Evolutionary conservation across 2,113 vertebrate species (phyloP), one percentile per base, ranked within the genome.

Genomic region (Sinocyclocheilus rhinocerous): DNA sequence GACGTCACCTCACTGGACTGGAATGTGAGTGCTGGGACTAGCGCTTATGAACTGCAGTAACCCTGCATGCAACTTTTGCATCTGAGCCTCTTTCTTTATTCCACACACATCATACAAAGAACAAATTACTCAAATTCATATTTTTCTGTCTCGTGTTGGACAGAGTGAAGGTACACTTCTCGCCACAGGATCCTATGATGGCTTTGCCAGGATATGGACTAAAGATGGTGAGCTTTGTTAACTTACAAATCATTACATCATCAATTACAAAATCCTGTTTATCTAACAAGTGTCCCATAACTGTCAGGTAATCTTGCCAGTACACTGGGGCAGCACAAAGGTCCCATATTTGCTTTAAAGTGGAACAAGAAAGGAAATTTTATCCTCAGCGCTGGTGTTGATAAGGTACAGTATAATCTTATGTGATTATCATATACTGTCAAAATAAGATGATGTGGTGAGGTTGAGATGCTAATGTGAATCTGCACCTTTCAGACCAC

Each of bases 351-450:
- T 95, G 98, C 98, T 92, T 96, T 99, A 86, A 99, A 99, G 92
- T 99, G 98, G 97, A 99, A 99, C 93, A 99, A 98, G 94, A 99
- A 99, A 96, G 98, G 98, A 96, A 99, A 99, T 93, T 99, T 98
- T 90, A 99, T 99, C 92, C 95, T 99, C 87, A 99, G 98, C 93
- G 97, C 98, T 89, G 98, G 98, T 63, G 98, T 99, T 93, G 98
- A 99, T 92, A 99, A 99, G 97, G 98, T 99, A 73, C 0, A 52
- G 11, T 80, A 95, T 96, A 92, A 6, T 72, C 0, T n/a, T 50
- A 9, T 39, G n/a, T 76, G 20, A 12, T 42, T 59, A 2, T 70
- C 9, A 4, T 52, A 20, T 16, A 36, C 26, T 24, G 29, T n/a
- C 39, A 12, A n/a, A 5, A 29, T 76, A 4, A 61, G 22, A 13